Evolutionary conservation across 2,888 invertebrate genomes (phyloP).

Genomic region (Caenorhabditis panamensis): DNA sequence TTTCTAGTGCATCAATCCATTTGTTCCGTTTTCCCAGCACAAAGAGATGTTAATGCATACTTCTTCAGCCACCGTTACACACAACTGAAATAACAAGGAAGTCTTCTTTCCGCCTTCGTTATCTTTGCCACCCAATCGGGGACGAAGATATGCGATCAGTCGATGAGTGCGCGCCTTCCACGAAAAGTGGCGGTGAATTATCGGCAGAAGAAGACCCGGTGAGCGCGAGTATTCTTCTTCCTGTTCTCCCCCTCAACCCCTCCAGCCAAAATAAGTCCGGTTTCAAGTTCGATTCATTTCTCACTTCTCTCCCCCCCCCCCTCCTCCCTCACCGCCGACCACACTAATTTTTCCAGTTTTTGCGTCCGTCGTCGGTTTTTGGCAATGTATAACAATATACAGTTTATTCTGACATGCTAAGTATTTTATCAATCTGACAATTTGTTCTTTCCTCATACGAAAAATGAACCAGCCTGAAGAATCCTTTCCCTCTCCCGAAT

Average conservation of each 20-base stretch:
- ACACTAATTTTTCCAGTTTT: slow-evolving; percentile 26
- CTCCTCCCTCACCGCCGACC: slow-evolving; percentile 16
- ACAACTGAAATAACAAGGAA: slow-evolving; percentile 44
- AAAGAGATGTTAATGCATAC: slow-evolving; percentile 5
- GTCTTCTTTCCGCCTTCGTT: slow-evolving; percentile 28
- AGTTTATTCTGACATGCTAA: background rate
- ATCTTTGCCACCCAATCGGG: slow-evolving; percentile 53
- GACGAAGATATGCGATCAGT: slow-evolving; percentile 51
- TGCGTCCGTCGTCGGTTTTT: slow-evolving; percentile 9
- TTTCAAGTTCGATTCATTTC: slow-evolving; percentile 31
- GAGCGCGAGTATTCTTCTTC: slow-evolving; percentile 19
- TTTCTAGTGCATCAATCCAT: no score
- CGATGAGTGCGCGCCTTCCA: slow-evolving; percentile 39
- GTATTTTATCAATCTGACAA: no score
- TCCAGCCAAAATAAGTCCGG: slow-evolving; percentile 37
- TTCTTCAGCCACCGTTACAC: slow-evolving; percentile 18
- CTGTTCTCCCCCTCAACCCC: background rate
- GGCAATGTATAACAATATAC: background rate
- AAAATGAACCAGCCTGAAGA: no score
- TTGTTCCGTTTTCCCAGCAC: no score
- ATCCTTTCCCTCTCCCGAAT: no score
- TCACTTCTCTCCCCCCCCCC: slow-evolving; percentile 7
- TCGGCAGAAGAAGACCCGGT: slow-evolving; percentile 14
- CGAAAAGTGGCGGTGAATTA: slow-evolving; percentile 36
- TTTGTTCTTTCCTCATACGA: no score